Conservation (phyloP, 2,797 vertebrate species). For the Streptopelia turtur region DNA sequence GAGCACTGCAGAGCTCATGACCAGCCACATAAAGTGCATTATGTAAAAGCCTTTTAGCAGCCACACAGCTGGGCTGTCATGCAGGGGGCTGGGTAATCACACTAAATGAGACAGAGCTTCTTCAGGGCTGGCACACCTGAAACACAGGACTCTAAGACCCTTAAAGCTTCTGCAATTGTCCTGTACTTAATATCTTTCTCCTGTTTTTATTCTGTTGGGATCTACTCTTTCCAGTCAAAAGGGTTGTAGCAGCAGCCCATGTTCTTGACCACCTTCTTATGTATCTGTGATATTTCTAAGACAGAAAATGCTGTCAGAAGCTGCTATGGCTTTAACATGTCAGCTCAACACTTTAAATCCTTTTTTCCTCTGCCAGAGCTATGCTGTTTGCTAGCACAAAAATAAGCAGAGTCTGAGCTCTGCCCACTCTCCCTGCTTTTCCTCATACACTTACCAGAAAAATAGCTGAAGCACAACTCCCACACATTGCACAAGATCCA, state of each 20-base stretch:
- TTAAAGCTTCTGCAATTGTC: background rate
- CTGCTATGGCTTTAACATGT: background rate
- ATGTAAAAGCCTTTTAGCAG: background rate
- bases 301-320: background rate
- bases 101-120: background rate
- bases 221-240: background rate
- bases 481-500: conserved; percentile 33
- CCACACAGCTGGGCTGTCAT: background rate
- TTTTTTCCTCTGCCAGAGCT: background rate
- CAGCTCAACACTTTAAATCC: background rate
- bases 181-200: background rate
- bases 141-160: background rate
- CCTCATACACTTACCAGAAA: conserved; percentile 38
- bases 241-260: background rate
- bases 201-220: background rate
- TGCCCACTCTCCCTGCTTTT: conserved; percentile 47
- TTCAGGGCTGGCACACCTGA: background rate
- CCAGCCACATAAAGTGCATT: fast-evolving
- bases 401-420: conserved; percentile 31
- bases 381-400: conserved; percentile 25
- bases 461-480: conserved; percentile 45
- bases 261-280: background rate
- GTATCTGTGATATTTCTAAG: background rate
- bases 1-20: background rate
- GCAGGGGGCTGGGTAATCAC: background rate